Percentiles rank a stretch among this genome's conserved stretches.
Evolutionary conservation across 2,797 vertebrate species (phyloP).

Genomic region (Huso huso): DNA sequence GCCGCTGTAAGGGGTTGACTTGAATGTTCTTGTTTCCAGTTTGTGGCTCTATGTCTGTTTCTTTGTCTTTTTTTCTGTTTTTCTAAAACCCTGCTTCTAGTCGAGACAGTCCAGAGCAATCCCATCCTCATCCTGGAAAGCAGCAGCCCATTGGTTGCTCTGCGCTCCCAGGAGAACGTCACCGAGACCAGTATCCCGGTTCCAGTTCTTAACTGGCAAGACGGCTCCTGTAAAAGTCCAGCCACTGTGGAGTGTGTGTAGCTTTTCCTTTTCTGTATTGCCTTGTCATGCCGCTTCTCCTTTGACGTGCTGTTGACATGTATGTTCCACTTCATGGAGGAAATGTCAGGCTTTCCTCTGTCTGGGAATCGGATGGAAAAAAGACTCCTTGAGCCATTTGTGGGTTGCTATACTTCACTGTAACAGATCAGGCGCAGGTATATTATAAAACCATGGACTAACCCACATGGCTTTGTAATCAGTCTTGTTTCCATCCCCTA

Average conservation of each 20-base stretch:
- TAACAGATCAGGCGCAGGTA: too few relatives aligned
- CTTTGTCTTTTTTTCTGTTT: slow-evolving; percentile 54
- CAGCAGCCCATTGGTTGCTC: slow-evolving; percentile 66
- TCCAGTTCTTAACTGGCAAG: slow-evolving; percentile 87
- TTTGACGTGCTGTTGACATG: too few relatives aligned
- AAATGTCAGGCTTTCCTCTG: too few relatives aligned
- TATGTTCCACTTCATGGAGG: too few relatives aligned
- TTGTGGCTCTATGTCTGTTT: slow-evolving; percentile 48
- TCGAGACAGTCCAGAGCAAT: slow-evolving; percentile 93
- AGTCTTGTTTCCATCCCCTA: too few relatives aligned
- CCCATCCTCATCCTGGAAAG: slow-evolving; percentile 87
- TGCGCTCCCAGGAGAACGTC: slow-evolving; percentile 85
- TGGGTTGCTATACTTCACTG: too few relatives aligned
- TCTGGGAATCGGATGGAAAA: too few relatives aligned
- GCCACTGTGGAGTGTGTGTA: slow-evolving; percentile 90
- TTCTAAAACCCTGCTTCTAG: slow-evolving; percentile 70
- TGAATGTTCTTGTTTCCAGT: slow-evolving; percentile 36
- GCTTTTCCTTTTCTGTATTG: slow-evolving; percentile 49
- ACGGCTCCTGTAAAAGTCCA: slow-evolving; percentile 62
- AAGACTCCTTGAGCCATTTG: too few relatives aligned
- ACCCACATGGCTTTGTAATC: too few relatives aligned
- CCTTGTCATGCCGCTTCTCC: too few relatives aligned
- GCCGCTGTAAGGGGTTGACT: slow-evolving; percentile 33
- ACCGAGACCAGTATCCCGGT: slow-evolving; percentile 93
- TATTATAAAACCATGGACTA: too few relatives aligned